Evolutionary conservation across 2,113 vertebrate genomes (phyloP).

Genomic region (Manacus vitellinus): DNA sequence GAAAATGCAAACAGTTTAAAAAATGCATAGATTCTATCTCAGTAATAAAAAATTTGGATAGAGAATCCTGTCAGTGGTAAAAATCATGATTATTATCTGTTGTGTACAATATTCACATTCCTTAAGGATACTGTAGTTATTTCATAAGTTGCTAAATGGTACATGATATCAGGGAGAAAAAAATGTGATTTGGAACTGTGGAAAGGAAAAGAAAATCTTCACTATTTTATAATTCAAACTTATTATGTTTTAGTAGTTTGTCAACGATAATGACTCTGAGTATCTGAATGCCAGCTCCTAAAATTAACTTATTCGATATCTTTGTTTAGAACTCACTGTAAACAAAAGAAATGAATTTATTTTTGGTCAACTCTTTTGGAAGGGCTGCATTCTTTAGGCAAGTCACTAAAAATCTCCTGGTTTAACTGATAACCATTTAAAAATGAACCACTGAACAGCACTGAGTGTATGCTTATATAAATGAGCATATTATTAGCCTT

Average conservation of each 20-base stretch:
- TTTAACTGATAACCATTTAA: not conserved
- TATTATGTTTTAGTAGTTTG: not conserved
- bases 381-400: not conserved
- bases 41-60: not conserved
- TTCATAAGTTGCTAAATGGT: not conserved
- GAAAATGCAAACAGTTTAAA: not conserved
- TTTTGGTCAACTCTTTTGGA: not conserved
- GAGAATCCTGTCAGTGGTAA: not conserved
- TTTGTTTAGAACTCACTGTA: not conserved
- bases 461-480: not conserved
- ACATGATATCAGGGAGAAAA: not conserved
- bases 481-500: not conserved
- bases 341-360: not conserved
- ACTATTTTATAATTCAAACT: not conserved
- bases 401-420: not conserved
- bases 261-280: not conserved
- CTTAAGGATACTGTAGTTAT: not conserved
- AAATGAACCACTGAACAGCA: not conserved
- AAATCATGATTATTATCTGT: not conserved
- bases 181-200: not conserved
- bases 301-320: not conserved
- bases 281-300: not conserved
- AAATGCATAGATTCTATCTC: not conserved
- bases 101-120: not conserved
- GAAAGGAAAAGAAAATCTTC: not conserved